Conservation (phyloP, 92 coral and sea anemone species). For the Zoanthus gigantus region DNA sequence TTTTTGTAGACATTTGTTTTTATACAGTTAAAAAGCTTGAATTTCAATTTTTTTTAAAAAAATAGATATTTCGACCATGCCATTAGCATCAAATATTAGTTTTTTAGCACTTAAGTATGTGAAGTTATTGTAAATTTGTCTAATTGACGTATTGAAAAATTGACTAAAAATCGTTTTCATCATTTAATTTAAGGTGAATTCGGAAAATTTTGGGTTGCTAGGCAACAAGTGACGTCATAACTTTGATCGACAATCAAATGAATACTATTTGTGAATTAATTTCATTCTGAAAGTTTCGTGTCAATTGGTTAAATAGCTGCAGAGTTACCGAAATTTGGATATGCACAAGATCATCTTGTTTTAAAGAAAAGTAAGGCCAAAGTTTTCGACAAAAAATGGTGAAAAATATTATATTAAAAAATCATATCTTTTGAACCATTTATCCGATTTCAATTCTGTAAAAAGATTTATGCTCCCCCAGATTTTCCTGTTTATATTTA, state of each 20-base stretch:
- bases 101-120: background rate
- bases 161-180: background rate
- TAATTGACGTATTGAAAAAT: background rate
- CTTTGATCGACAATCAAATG: background rate
- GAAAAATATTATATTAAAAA: no score
- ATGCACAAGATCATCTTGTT: background rate
- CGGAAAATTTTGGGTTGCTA: background rate
- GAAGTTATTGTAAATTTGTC: background rate
- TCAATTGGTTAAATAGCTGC: background rate
- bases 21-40: no score
- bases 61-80: no score
- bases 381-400: background rate
- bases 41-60: no score
- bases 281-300: background rate
- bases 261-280: background rate
- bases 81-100: background rate
- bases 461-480: background rate
- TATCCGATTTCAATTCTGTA: background rate
- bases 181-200: background rate
- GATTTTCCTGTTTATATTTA: background rate
- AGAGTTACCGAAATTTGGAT: background rate
- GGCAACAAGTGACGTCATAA: conserved; percentile 5
- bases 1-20: background rate
- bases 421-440: background rate
- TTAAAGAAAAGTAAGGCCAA: background rate